phyloP scores from a whole-genome alignment of 2,113 vertebrate genomes.

The Chiloscyllium plagiosum region DNA sequence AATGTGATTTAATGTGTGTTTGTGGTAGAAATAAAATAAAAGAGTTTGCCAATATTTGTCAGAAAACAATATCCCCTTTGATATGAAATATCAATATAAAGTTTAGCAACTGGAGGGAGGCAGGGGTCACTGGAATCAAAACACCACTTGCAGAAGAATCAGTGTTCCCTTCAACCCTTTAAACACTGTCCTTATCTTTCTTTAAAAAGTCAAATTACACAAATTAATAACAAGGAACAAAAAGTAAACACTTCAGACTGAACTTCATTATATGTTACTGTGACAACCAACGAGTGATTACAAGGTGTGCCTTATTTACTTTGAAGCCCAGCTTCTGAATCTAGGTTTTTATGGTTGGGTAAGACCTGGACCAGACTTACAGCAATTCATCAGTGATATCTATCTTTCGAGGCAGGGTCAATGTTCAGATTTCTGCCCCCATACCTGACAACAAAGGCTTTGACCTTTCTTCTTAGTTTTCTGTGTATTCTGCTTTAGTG shows the following conservation, averaged over 20 bases:
- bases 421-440: conserved; percentile 7
- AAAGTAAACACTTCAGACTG: conserved; percentile 18
- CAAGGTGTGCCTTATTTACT: conserved; percentile 27
- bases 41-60: background rate
- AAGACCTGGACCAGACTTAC: background rate
- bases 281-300: background rate
- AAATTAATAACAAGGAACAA: background rate
- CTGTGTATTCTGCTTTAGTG: background rate
- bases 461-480: background rate
- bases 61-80: background rate
- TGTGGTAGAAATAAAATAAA: background rate
- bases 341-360: background rate
- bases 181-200: background rate
- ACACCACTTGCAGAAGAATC: background rate
- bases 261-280: conserved; percentile 1
- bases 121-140: background rate
- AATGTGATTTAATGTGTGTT: background rate
- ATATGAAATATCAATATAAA: background rate
- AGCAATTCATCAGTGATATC: background rate
- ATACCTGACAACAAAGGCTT: background rate
- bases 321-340: conserved; percentile 9
- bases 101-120: background rate
- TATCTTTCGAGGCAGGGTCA: conserved; percentile 13
- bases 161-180: background rate
- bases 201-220: background rate